Evolutionary conservation across 2,888 invertebrate genomes (phyloP), one percentile per base, ranked within the genome.

Genomic region (Lasius fuliginosus): DNA sequence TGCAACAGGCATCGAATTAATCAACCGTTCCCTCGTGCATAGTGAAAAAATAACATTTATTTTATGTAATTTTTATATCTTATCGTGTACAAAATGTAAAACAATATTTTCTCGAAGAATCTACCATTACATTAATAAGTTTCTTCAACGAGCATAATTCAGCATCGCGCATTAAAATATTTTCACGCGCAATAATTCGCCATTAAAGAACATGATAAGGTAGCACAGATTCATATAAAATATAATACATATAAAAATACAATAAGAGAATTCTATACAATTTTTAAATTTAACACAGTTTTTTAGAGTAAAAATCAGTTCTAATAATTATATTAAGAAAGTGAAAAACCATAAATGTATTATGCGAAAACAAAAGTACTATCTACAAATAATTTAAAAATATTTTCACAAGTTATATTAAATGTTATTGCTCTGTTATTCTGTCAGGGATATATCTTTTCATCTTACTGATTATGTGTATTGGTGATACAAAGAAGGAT

Each of bases 1-100:
- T 92, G 8, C 90, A 92, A 76, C 85, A 68, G 8, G 82, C 86
- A 30, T 83, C 88, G 4, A 46, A 76, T 33, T 81, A 74, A 84
- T 73, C 11, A 40, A 42, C 4, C 8, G 12, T 53, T 1, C n/a
- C 18, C 5, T 30, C 49, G 18, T 49, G 1, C 27, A 8, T n/a
- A 36, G 15, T 49, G 6, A 49, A 46, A 40, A 46, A 65, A 12
- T 65, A 75, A 23, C 12, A 46, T 33, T 75, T 75, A 46, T 64
- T 64, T 76, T 64, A 5, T 33, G 4, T 30, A 46, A 15, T 11
- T 42, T 15, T 49, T 64, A 56, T 64, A 49, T 15, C 3, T 76
- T 8, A 36, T 64, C 33, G 33, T 64, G 1, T 27, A 23, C 5
- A 46, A 62, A 74, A 74, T 15, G 15, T 33, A 33, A 49, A 1